Base-by-base conservation (phyloP, 2,888 invertebrate genomes). In the Smittia sp. region DNA sequence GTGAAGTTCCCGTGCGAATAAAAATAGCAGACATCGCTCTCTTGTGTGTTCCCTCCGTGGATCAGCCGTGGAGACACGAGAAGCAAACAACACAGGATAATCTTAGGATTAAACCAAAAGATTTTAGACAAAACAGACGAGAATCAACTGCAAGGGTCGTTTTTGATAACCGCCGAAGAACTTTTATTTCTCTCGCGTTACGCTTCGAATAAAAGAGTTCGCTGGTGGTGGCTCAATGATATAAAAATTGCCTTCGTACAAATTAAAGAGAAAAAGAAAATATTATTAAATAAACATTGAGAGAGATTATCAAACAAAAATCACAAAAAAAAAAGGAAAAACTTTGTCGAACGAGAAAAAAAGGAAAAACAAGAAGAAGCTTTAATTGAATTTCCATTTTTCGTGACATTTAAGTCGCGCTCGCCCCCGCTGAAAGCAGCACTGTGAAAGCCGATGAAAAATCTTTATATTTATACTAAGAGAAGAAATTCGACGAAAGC, bases 231-330 rank as follows among this genome's bases (percentile, higher is more conserved):
- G 72, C 72, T 72, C 72, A 72, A 72, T 62, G 72, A 58, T 52
- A 72, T 54, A 72, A 72, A 54, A 58, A 62, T 72, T 72, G 72
- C 72, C 72, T 72, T 72, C 72, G 72, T 72, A 72, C 72, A 72
- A 72, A 72, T 72, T 72, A 72, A 41, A 70, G 32, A 18, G 11
- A 46, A 58, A 22, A 58, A 52, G 39, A 67, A n/a, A n/a, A n/a
- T n/a, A 15, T 27, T 65, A 68, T 46, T 69, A 69, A 67, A n/a
- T 58, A 25, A 52, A 27, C 18, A 72, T 72, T 72, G 39, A 72
- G 39, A 72, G 72, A 72, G 58, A 72, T 72, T 72, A 72, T 72
- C 72, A 72, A 72, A n/a, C n/a, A n/a, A n/a, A n/a, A n/a, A n/a
- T n/a, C n/a, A n/a, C n/a, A n/a, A n/a, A n/a, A n/a, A n/a, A n/a